phyloP scores from a whole-genome alignment of 2,113 vertebrate genomes.

The Eurypyga helias region DNA sequence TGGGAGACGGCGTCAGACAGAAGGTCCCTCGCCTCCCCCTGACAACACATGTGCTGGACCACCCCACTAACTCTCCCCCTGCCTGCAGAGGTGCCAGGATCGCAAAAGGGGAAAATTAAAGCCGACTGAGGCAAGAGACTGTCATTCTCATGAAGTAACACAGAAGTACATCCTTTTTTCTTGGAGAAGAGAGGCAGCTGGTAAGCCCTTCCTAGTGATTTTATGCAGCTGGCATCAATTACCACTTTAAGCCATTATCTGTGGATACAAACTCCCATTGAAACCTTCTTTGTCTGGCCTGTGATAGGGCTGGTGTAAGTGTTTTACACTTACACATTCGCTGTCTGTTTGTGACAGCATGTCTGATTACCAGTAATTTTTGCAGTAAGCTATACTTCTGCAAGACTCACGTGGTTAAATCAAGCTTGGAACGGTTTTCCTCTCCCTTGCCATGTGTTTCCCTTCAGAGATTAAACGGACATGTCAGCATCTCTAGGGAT shows the following conservation, averaged over 20 bases:
- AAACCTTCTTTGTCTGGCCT: slow-evolving; percentile 61
- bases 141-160: not conserved
- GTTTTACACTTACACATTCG: not conserved
- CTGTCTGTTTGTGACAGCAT: slow-evolving; percentile 46
- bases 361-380: slow-evolving; percentile 40
- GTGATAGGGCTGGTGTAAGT: not conserved
- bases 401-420: not conserved
- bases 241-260: slow-evolving; percentile 66
- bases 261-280: slow-evolving; percentile 41
- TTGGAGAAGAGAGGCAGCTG: slow-evolving; percentile 60
- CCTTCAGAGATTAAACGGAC: not conserved
- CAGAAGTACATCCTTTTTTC: slow-evolving; percentile 22
- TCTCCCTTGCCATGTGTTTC: not conserved
- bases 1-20: not conserved
- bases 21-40: not conserved
- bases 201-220: slow-evolving; percentile 34
- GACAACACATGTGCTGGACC: not conserved
- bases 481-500: not conserved
- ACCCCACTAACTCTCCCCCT: not conserved
- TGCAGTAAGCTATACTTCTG: slow-evolving; percentile 31
- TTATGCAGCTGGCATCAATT: slow-evolving; percentile 73
- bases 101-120: slow-evolving; percentile 29
- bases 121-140: not conserved
- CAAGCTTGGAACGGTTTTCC: not conserved
- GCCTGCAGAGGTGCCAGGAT: not conserved